Evolutionary conservation across 2,888 invertebrate species (phyloP), one percentile per base, ranked within the genome.

Genomic region (Cantharis nigra): DNA sequence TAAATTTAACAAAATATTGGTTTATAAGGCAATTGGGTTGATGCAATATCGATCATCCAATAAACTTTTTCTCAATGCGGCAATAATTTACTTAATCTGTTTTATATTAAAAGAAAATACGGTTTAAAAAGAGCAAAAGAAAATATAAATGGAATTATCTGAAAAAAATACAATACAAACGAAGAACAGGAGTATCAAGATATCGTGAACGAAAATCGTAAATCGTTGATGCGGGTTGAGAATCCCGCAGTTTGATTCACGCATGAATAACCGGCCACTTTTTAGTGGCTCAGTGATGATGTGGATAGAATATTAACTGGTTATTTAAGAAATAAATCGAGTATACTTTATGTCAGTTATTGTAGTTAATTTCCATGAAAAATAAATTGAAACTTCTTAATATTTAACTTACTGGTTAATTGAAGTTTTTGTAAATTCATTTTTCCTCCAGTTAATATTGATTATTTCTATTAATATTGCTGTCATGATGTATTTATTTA

Each of bases 201-300:
- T 87, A 86, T 87, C 86, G 86, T 83, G 84, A 83, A 85, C 84
- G 83, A 82, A 85, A 82, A 83, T 82, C 83, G 83, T 83, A 83
- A 83, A 82, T 83, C 82, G 82, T 72, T 82, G 81, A 79, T 84
- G 78, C 83, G 80, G 77, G 81, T 82, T 80, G 79, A 77, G 79
- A 79, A 80, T 80, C 81, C 80, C 80, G 80, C 80, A 75, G 82
- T 81, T 82, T 71, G 78, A 77, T 83, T 83, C 83, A 83, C 80
- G 83, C 82, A 82, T 82, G 81, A 81, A 82, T 81, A 82, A 82
- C 79, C 82, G 80, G 77, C 81, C 77, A 78, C 81, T 81, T 82
- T 82, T 82, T 81, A 79, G 79, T 76, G 81, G 79, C 78, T 79
- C 76, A 70, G 77, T 74, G 76, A 70, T 73, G 79, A 81, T 80